Evolutionary conservation across 1,140 invertebrate genomes (phyloP), one percentile per base, ranked within the genome.

Genomic region (Acromyrmex echinatior): DNA sequence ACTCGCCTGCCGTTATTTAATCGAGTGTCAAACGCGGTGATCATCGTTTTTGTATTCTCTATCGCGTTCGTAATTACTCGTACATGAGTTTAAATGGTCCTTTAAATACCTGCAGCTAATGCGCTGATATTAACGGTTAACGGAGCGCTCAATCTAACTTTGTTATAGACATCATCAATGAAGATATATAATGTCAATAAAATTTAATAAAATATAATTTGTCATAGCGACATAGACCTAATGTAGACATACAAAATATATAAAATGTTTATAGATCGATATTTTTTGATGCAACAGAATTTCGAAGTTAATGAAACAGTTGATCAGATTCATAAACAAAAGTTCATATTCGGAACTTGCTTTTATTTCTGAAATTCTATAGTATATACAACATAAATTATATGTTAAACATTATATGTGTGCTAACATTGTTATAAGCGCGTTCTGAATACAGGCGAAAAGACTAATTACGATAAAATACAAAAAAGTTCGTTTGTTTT

Each of bases 41-140:
- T 58, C 51, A 51, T 49, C 63, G 81, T 86, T 87, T 86, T 86
- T 63, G 74, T 71, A 78, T 78, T 78, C 45, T 21, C 49, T 88
- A 80, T 51, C 31, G 49, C 82, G 82, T 51, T 45, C 49, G 31
- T 86, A 74, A 88, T 88, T 66, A 70, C 74, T 51, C 9, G 58
- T 63, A 28, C 49, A 71, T 12, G 25, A 73, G 14, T 88, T 88
- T 74, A 60, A 88, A 79, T 73, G 74, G 63, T 73, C n/a, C 35
- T 88, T 86, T 73, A 79, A 65, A 86, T 80, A 76, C 73, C 45
- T 49, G 31, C 58, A 58, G 35, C 66, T 76, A 85, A 65, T 65
- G 74, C 35, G 49, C 45, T 74, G 84, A 73, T 88, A 39, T 68
- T 51, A 88, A 86, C 49, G 58, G 12, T 71, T 58, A 74, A 68